Evolutionary conservation across 2,113 vertebrate genomes (phyloP).

Genomic region (Chrysemys picta): DNA sequence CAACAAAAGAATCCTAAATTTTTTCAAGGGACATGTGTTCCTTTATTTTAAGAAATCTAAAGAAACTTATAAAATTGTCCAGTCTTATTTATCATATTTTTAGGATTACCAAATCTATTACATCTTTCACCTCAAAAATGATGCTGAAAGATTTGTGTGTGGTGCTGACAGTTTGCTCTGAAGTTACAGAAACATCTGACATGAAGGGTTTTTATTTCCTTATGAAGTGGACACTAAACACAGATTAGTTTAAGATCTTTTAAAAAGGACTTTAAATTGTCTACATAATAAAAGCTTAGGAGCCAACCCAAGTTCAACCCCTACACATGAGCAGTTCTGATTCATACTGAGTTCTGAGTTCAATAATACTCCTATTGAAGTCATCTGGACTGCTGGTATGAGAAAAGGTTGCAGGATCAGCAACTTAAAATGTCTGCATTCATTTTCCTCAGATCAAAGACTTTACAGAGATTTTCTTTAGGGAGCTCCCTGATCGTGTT

Average conservation of each 20-base stretch:
- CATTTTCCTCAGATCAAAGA: conserved; percentile 65
- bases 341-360: background rate
- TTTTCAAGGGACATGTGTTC: background rate
- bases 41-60: background rate
- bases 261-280: background rate
- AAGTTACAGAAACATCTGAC: background rate
- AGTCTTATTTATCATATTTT: background rate
- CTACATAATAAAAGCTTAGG: background rate
- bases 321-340: background rate
- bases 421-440: background rate
- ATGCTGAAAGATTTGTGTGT: background rate
- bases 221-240: background rate
- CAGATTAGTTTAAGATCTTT: background rate
- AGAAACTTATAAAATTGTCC: background rate
- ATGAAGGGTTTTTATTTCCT: background rate
- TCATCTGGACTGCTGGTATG: background rate
- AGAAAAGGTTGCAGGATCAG: conserved; percentile 34
- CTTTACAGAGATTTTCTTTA: conserved; percentile 14
- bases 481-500: background rate
- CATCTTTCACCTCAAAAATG: background rate
- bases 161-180: background rate
- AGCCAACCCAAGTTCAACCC: background rate
- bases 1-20: background rate
- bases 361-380: background rate
- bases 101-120: background rate